phyloP scores from a whole-genome alignment of 2,888 invertebrate genomes.

The Clistopyga incitator region DNA sequence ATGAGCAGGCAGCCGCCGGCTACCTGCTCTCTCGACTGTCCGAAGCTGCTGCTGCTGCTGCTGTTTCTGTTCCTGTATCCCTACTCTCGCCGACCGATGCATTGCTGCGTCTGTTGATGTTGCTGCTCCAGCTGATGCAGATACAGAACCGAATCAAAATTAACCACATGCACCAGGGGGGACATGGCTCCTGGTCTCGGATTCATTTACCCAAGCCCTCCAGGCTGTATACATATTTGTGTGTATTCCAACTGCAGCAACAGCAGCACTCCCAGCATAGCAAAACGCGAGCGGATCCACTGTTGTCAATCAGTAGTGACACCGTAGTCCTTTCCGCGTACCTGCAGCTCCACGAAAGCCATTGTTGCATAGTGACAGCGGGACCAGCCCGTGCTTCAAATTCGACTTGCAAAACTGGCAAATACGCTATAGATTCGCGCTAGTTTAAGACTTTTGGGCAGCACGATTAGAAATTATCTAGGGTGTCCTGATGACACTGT shows the following conservation, averaged over 20 bases:
- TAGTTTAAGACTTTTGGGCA: no score
- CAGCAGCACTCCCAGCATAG: not conserved
- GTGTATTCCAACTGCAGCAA: slow-evolving; percentile 5
- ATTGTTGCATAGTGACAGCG: no score
- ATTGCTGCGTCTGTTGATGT: slow-evolving; percentile 61
- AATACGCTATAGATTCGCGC: no score
- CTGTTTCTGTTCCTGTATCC: slow-evolving; percentile 42
- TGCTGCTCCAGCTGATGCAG: slow-evolving; percentile 65
- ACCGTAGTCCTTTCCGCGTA: not conserved
- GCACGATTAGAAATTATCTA: no score
- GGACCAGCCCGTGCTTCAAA: no score
- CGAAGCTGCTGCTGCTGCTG: slow-evolving; percentile 53
- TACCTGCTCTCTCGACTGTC: slow-evolving; percentile 64
- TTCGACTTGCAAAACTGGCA: no score
- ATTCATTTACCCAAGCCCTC: slow-evolving; percentile 56
- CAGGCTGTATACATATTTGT: slow-evolving; percentile 30
- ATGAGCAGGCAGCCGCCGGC: slow-evolving; percentile 66
- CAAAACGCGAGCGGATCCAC: not conserved
- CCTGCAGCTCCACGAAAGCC: not conserved
- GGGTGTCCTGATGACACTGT: no score
- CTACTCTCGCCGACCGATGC: slow-evolving; percentile 28
- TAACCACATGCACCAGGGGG: slow-evolving; percentile 63
- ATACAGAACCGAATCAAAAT: slow-evolving; percentile 65
- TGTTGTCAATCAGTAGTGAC: slow-evolving; percentile 15
- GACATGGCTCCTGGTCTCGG: slow-evolving; percentile 61